Evolutionary conservation across 2,888 invertebrate species (phyloP), one percentile per base, ranked within the genome.

Genomic region (Conus canariensis): DNA sequence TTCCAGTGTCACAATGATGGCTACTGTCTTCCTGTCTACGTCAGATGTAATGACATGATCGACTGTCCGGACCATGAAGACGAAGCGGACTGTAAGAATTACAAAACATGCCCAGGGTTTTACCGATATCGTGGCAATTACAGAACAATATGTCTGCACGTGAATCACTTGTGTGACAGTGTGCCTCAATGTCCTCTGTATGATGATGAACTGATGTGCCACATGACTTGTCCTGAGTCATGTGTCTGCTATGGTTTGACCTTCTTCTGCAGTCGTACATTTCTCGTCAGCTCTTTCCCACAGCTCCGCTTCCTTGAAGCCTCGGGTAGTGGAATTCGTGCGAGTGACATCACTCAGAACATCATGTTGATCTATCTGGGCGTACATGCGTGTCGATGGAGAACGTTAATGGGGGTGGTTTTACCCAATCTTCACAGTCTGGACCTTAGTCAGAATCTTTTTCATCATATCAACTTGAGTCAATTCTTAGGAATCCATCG

Each of bases 351-450:
- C 10, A 19, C 45, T 14, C 6, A 30, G 9, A 82, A 82, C 19
- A 45, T 12, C 45, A 30, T 82, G 80, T 30, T 82, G 80, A 19
- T 82, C 14, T 56, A 82, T 16, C 45, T 82, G 12, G 80, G 80
- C 8, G 45, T 16, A 1, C 30, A 30, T 12, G 9, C 45, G 2
- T 82, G 80, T 19, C 30, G 56, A 9, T 45, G 9, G 80, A 30
- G 4, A 14, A 10, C 1, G 14, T 19, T 82, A 45, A 2, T 16
- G 2, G 45, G 12, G 10, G 14, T 45, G 2, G 30, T 45, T 25
- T 82, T 82, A 19, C 80, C 80, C 80, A 82, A 56, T 45, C 80
- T 82, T 25, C 30, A 45, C 30, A 82, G 80, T 45, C 19, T 82
- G 45, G 80, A 82, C 45, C 45, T 82, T 9, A 45, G 45, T 45